Percentiles rank a stretch among this genome's conserved stretches.
Evolutionary conservation across 2,888 invertebrate species (phyloP).

Genomic region (Flexamia atlantica): DNA sequence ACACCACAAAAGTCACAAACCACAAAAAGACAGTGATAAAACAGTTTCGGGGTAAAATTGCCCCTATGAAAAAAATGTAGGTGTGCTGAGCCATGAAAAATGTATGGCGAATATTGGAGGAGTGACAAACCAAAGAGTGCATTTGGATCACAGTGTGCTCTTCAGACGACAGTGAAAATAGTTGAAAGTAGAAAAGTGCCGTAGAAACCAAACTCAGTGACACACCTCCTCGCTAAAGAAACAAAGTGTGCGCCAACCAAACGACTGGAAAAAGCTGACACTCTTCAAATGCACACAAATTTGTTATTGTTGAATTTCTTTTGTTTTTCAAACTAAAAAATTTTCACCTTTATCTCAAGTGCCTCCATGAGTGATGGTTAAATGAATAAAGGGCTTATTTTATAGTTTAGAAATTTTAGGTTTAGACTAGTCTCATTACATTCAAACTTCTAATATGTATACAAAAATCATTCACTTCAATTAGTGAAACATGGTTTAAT

Average conservation of each 20-base stretch:
- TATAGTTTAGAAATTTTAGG: not conserved
- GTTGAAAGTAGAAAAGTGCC: conserved; percentile 77
- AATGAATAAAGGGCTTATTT: not conserved
- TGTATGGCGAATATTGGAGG: conserved; percentile 56
- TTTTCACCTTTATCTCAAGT: conserved; percentile 12
- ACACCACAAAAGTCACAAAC: conserved; percentile 59
- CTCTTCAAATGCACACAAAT: conserved; percentile 63
- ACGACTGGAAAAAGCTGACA: conserved; percentile 65
- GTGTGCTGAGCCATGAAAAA: conserved; percentile 64
- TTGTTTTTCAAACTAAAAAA: not conserved
- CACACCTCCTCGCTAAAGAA: conserved; percentile 75
- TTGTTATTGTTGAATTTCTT: not conserved
- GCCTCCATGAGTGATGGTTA: not conserved
- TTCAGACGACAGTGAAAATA: conserved; percentile 66
- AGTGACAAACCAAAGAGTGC: conserved; percentile 65
- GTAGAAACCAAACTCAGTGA: conserved; percentile 80
- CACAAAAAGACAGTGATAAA: conserved; percentile 60
- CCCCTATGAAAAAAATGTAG: conserved; percentile 53
- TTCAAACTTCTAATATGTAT: too few species aligned
- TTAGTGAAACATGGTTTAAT: too few species aligned
- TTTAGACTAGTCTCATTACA: too few species aligned
- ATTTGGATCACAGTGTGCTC: conserved; percentile 66
- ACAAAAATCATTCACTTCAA: too few species aligned
- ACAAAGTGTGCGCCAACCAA: conserved; percentile 82
- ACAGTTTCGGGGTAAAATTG: conserved; percentile 54